Conservation (phyloP, 2,113 vertebrate genomes). For the Malurus elegans region DNA sequence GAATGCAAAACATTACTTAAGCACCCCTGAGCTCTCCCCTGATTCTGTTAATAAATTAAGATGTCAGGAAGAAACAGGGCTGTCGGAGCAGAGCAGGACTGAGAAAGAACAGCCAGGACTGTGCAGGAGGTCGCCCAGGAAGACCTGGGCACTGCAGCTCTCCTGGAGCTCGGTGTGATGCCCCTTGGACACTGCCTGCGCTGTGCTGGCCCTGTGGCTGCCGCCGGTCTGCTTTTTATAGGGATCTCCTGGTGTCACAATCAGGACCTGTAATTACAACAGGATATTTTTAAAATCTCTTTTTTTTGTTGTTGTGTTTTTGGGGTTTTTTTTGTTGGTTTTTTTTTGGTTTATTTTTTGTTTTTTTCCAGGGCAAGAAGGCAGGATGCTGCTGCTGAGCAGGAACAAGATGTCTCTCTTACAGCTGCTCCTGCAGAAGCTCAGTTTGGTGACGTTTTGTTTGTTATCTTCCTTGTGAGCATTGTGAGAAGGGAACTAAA, state of each 20-base stretch:
- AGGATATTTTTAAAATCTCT: background rate
- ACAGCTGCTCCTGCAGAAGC: background rate
- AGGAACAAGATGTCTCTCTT: background rate
- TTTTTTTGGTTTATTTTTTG: background rate
- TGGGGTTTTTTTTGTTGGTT: background rate
- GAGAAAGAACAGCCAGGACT: background rate
- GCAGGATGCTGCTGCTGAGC: background rate
- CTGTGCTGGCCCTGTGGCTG: background rate
- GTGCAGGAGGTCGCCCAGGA: background rate
- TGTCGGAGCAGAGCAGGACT: background rate
- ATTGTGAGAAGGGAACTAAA: background rate
- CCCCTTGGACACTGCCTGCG: fast-evolving
- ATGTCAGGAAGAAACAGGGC: background rate
- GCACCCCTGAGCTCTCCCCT: background rate
- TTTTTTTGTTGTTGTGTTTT: background rate
- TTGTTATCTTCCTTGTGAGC: background rate
- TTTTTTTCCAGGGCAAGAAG: background rate
- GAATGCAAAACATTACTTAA: background rate
- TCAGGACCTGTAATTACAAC: background rate
- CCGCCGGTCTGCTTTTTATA: background rate
- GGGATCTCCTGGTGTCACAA: background rate
- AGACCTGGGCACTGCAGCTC: background rate
- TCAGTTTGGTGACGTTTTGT: background rate
- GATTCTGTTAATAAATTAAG: background rate
- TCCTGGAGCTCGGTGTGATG: background rate